Conservation (phyloP, 2,797 vertebrate genomes). For the Bovichtus variegatus region DNA sequence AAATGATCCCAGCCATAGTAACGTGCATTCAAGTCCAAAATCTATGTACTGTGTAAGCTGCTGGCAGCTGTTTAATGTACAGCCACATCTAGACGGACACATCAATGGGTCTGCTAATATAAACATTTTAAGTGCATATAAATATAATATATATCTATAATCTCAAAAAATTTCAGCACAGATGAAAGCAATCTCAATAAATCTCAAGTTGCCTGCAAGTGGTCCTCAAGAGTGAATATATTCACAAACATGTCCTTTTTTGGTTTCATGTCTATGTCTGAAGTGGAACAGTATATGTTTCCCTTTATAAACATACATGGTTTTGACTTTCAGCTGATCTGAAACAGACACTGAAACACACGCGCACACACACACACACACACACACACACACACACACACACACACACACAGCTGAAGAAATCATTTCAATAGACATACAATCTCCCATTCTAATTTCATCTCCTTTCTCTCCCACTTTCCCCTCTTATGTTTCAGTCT, state of each 20-base stretch:
- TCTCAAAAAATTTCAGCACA: constrained; percentile 8
- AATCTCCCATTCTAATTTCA: constrained; percentile 33
- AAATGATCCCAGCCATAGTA: constrained; percentile 2
- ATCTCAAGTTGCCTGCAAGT: constrained; percentile 44
- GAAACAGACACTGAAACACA: constrained; percentile 63
- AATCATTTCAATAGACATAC: constrained; percentile 40
- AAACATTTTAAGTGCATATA: constrained; percentile 46
- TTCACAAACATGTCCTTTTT: constrained; percentile 64
- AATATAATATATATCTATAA: constrained; percentile 13
- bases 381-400: constrained; percentile 4
- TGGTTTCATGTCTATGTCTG: constrained; percentile 52
- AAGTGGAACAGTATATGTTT: constrained; percentile 64
- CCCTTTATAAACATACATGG: constrained; percentile 63
- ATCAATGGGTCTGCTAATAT: constrained; percentile 34
- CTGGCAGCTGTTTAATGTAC: constrained; percentile 41
- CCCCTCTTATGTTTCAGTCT: constrained; percentile 45
- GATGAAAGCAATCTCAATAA: constrained; percentile 44
- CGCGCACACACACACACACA: constrained; percentile 26
- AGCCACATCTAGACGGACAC: constrained; percentile 30
- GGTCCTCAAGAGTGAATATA: constrained; percentile 30
- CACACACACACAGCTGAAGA: constrained; percentile 8
- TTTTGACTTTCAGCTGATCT: constrained; percentile 69
- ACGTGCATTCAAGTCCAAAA: constrained; percentile 12
- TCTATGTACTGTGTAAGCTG: neutral
- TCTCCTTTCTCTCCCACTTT: constrained; percentile 26